A percentile compares a stretch with the other conserved stretches of the same genome.
These are phyloP conservation scores for Phalacrocorax brasilianus DNA, from an alignment of 2,113 vertebrate genomes.

Conservation along the genomic window DNA sequence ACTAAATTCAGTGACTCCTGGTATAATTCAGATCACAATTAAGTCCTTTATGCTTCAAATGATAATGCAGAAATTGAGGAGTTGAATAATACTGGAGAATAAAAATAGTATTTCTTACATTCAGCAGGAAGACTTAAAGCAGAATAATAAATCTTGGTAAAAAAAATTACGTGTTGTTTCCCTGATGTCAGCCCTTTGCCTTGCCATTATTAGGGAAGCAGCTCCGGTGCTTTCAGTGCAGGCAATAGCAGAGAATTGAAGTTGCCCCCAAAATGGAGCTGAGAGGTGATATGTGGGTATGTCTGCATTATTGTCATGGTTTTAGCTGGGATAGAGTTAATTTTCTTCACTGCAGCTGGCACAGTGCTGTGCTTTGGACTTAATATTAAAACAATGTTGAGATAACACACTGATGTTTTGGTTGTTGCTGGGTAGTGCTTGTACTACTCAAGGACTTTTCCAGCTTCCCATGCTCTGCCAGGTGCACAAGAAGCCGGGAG, in stretches of 20 bases:
- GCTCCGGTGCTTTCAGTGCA: background rate
- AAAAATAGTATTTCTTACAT: background rate
- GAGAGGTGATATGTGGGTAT: background rate
- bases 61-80: background rate
- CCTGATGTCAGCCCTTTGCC: background rate
- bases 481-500: too few species aligned
- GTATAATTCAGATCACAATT: background rate
- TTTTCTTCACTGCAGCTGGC: too few species aligned
- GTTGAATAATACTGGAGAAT: background rate
- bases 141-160: background rate
- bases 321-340: too few species aligned
- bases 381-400: too few species aligned
- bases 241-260: background rate
- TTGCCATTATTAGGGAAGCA: background rate
- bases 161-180: background rate
- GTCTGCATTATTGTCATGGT: background rate
- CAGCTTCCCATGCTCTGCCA: too few species aligned
- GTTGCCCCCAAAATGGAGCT: background rate
- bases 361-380: too few species aligned
- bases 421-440: too few species aligned
- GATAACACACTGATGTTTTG: too few species aligned
- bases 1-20: background rate
- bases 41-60: background rate
- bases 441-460: too few species aligned
- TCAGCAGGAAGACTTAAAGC: background rate